Evolutionary conservation across 1,140 invertebrate genomes (phyloP).

Genomic region (Bombyx mori): ASM3026992v2 NC_085126.1:350501-351000

Average conservation of each 20-base stretch:
- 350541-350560: conserved; percentile 5
- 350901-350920: too few species aligned
- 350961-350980: too few species aligned
- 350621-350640: conserved; percentile 15
- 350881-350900: too few species aligned
- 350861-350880: neutral
- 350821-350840: conserved; percentile 44
- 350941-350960: too few species aligned
- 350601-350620: conserved; percentile 15
- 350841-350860: conserved; percentile 42
- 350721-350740: conserved; percentile 27
- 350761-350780: conserved; percentile 53
- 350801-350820: conserved; percentile 52
- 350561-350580: conserved; percentile 11
- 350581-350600: conserved; percentile 6
- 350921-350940: too few species aligned
- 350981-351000: too few species aligned
- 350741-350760: conserved; percentile 41
- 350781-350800: conserved; percentile 22
- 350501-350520: too few species aligned
- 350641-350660: conserved; percentile 21
- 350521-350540: neutral
- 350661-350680: conserved; percentile 11
- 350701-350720: conserved; percentile 29
- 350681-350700: conserved; percentile 25